Conservation (phyloP, 2,113 vertebrate species). For the Sitta europaea region DNA sequence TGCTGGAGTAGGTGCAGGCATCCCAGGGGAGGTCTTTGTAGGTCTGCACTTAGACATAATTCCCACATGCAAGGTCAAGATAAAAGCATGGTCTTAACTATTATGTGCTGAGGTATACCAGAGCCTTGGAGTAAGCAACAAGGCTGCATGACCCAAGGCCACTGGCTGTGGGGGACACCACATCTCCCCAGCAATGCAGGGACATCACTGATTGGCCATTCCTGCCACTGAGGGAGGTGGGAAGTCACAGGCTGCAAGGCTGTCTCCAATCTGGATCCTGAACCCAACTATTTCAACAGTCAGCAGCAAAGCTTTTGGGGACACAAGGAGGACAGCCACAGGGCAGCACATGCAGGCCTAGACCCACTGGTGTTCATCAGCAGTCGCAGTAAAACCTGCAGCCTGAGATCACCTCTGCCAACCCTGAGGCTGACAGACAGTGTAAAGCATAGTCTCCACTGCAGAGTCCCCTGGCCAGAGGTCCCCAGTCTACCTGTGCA, state of each 20-base stretch:
- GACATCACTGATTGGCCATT: background rate
- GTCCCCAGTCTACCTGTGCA: background rate
- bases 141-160: background rate
- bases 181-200: background rate
- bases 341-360: background rate
- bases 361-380: background rate
- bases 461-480: fast-evolving
- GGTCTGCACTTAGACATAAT: background rate
- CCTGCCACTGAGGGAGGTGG: background rate
- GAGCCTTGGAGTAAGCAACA: background rate
- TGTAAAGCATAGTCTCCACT: background rate
- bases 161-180: fast-evolving
- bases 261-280: background rate
- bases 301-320: background rate
- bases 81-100: background rate
- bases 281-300: background rate
- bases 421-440: background rate
- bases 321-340: background rate
- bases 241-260: background rate
- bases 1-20: background rate
- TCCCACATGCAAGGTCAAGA: background rate
- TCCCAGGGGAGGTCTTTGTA: background rate
- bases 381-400: background rate
- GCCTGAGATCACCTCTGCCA: background rate
- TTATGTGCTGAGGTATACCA: background rate